Evolutionary conservation across 2,888 invertebrate genomes (phyloP).

Genomic region (Tetragonula carbonaria): DNA sequence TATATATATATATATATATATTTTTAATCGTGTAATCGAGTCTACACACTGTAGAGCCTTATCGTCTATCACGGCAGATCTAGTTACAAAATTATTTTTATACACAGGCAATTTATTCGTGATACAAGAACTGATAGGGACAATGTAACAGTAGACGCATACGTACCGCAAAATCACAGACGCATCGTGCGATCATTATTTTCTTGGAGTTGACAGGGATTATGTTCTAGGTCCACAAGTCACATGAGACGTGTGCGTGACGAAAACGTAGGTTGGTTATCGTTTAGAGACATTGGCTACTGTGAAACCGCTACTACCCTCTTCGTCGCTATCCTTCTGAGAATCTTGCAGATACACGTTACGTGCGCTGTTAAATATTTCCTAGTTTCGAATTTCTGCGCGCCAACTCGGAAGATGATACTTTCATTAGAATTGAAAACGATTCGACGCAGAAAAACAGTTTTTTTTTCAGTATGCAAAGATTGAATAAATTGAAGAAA

Average conservation of each 20-base stretch:
- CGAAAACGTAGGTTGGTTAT: constrained; percentile 68
- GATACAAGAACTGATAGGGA: constrained; percentile 42
- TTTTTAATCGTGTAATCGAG: background rate
- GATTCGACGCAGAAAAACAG: background rate
- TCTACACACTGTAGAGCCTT: background rate
- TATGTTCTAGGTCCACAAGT: constrained; percentile 66
- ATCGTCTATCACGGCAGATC: background rate
- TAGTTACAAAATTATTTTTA: constrained; percentile 28
- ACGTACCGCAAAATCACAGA: constrained; percentile 45
- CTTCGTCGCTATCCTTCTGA: constrained; percentile 50
- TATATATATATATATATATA: background rate
- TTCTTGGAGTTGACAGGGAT: constrained; percentile 67
- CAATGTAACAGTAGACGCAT: constrained; percentile 37
- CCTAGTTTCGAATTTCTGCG: constrained; percentile 16
- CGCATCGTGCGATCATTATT: constrained; percentile 50
- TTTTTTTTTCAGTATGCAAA: background rate
- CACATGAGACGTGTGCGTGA: constrained; percentile 75
- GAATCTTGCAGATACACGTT: constrained; percentile 46
- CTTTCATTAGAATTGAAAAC: constrained; percentile 2
- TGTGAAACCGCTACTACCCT: constrained; percentile 53
- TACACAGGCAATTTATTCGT: constrained; percentile 20
- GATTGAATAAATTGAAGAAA: background rate
- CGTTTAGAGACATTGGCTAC: constrained; percentile 69
- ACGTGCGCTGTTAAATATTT: constrained; percentile 25
- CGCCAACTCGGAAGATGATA: constrained; percentile 2